Conservation (phyloP, 23 tunicate species). For the Trididemnum nubilum region DNA sequence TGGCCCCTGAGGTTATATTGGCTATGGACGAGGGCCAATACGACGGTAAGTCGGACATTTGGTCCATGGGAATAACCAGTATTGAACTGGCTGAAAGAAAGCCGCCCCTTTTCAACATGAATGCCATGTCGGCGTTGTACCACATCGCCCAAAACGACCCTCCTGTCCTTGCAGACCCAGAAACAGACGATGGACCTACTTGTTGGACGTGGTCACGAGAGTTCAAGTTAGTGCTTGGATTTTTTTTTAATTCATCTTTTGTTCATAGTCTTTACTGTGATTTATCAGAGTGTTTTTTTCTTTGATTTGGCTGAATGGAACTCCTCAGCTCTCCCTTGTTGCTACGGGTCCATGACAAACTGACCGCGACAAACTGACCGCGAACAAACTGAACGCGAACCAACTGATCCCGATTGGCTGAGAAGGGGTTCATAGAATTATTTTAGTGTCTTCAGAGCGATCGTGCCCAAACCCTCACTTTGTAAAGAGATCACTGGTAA, state of each 20-base stretch:
- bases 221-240: slow-evolving; percentile 65
- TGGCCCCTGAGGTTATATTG: slow-evolving; percentile 96
- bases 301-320: no score
- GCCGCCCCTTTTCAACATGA: slow-evolving; percentile 95
- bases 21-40: slow-evolving; percentile 99
- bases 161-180: slow-evolving; percentile 64
- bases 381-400: no score
- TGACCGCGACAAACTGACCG: no score
- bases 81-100: slow-evolving; percentile 91
- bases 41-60: slow-evolving; percentile 94
- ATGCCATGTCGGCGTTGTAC: slow-evolving; percentile 95
- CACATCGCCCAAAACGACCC: slow-evolving; percentile 97
- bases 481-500: no score
- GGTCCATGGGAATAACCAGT: slow-evolving; percentile 96
- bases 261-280: not conserved
- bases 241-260: not conserved
- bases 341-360: no score
- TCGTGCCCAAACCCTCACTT: no score
- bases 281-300: not conserved
- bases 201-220: slow-evolving; percentile 68
- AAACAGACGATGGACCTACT: slow-evolving; percentile 39
- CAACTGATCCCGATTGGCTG: no score
- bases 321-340: no score
- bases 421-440: no score
- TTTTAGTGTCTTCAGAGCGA: no score